Evolutionary conservation across 2,888 invertebrate species (phyloP).

Genomic region (Pammene aurita): DNA sequence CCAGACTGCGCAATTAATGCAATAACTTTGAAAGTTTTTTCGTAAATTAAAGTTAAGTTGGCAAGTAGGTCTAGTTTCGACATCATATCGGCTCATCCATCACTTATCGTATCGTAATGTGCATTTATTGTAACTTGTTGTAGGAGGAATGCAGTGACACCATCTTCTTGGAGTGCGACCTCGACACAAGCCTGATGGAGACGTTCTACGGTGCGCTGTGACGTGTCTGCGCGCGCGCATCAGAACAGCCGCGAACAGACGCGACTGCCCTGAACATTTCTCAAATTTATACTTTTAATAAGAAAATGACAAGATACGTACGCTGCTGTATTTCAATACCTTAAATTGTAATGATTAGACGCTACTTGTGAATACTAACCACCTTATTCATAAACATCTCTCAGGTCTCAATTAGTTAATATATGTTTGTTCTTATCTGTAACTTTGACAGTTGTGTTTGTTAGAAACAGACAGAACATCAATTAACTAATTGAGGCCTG

Average conservation of each 20-base stretch:
- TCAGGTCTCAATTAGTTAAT: too few relatives aligned
- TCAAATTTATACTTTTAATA: background rate
- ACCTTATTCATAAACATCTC: too few relatives aligned
- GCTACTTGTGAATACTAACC: background rate
- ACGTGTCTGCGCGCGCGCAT: constrained; percentile 45
- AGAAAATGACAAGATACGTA: constrained; percentile 24
- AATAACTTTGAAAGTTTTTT: too few relatives aligned
- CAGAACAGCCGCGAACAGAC: background rate
- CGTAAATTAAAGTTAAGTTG: too few relatives aligned
- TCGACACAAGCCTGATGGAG: constrained; percentile 77
- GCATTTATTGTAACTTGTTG: constrained; percentile 45
- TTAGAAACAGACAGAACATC: too few relatives aligned
- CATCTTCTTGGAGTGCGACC: constrained; percentile 77
- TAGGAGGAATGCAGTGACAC: constrained; percentile 78
- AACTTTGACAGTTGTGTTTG: too few relatives aligned
- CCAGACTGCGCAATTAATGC: too few relatives aligned
- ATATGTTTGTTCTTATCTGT: too few relatives aligned
- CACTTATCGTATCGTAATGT: too few relatives aligned
- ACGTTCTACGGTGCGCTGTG: constrained; percentile 78
- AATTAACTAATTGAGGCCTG: too few relatives aligned
- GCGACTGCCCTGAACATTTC: constrained; percentile 6
- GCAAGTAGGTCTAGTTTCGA: too few relatives aligned
- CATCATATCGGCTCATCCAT: too few relatives aligned
- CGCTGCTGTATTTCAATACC: constrained; percentile 15
- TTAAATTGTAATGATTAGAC: constrained; percentile 7